Evolutionary conservation across 1,140 invertebrate genomes (phyloP).

Genomic region (Daktulosphaira vitifoliae): DNA sequence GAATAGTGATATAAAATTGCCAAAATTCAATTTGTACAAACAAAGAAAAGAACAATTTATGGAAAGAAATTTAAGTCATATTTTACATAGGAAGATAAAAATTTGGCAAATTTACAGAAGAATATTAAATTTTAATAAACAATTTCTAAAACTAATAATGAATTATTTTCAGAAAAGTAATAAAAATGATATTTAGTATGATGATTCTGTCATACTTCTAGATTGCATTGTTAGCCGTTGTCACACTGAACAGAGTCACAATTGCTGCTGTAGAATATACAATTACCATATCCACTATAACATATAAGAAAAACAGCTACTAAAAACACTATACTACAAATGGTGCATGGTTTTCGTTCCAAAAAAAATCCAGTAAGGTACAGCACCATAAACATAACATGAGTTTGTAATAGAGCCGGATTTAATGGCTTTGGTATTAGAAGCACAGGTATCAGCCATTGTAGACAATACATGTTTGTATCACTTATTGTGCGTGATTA

Average conservation of each 20-base stretch:
- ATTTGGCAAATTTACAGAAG: background rate
- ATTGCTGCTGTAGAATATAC: constrained; percentile 78
- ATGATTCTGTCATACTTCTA: too few relatives aligned
- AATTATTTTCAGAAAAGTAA: background rate
- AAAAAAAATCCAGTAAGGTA: constrained; percentile 90
- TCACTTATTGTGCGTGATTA: background rate
- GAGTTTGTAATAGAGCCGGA: constrained; percentile 86
- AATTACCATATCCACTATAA: constrained; percentile 91
- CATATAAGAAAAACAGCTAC: constrained; percentile 87
- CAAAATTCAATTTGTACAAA: too few relatives aligned
- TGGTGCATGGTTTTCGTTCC: constrained; percentile 91
- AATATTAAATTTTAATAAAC: background rate
- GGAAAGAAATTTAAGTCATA: background rate
- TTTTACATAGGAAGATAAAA: background rate
- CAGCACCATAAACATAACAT: constrained; percentile 92
- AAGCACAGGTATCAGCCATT: constrained; percentile 94
- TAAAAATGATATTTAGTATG: too few relatives aligned
- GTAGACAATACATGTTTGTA: constrained; percentile 86
- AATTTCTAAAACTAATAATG: constrained; percentile 16
- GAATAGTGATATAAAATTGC: too few relatives aligned
- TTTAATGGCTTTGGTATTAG: constrained; percentile 94
- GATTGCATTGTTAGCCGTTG: constrained; percentile 52
- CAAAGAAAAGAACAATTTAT: too few relatives aligned
- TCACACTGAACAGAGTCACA: constrained; percentile 66
- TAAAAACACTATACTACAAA: constrained; percentile 88